Percentiles rank a stretch among this genome's conserved stretches.
These are phyloP conservation scores for Falcunculus frontatus DNA, from an alignment of 2,113 vertebrate genomes.

Conservation along the genomic window DNA sequence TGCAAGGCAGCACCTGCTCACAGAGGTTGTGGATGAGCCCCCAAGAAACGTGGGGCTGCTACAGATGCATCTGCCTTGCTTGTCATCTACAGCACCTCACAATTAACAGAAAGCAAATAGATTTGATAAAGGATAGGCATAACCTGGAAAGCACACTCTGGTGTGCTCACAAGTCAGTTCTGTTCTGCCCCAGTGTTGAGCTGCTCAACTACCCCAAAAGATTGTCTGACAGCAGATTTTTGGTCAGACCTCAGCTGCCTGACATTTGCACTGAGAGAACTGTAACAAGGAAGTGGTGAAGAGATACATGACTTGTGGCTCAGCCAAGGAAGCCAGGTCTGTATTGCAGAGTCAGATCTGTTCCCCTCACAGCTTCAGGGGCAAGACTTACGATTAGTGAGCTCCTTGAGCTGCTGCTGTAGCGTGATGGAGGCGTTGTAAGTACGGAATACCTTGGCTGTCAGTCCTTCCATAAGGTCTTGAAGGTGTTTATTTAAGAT, in stretches of 20 bases:
- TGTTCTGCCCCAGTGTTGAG: not conserved
- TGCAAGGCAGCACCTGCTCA: not conserved
- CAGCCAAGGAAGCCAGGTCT: not conserved
- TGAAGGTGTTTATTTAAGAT: conserved; percentile 99
- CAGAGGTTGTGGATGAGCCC: not conserved
- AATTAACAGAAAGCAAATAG: not conserved
- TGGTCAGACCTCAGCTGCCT: not conserved
- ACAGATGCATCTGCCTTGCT: not conserved
- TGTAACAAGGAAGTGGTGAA: not conserved
- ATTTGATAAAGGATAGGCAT: not conserved
- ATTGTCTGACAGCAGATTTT: not conserved
- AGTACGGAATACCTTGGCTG: conserved; percentile 98
- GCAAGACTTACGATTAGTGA: conserved; percentile 84
- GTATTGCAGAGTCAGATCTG: not conserved
- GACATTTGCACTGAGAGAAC: not conserved
- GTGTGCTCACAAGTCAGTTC: not conserved
- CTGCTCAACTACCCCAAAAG: not conserved
- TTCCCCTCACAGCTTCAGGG: not conserved
- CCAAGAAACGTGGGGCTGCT: not conserved
- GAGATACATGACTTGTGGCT: not conserved
- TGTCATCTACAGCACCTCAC: not conserved
- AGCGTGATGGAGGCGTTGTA: conserved; percentile 98
- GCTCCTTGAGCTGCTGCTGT: conserved; percentile 88
- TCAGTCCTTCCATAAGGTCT: conserved; percentile 97
- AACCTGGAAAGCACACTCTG: not conserved